Conservation (phyloP, 2,888 invertebrate genomes). For the Scrobipalpa atriplicella region DNA sequence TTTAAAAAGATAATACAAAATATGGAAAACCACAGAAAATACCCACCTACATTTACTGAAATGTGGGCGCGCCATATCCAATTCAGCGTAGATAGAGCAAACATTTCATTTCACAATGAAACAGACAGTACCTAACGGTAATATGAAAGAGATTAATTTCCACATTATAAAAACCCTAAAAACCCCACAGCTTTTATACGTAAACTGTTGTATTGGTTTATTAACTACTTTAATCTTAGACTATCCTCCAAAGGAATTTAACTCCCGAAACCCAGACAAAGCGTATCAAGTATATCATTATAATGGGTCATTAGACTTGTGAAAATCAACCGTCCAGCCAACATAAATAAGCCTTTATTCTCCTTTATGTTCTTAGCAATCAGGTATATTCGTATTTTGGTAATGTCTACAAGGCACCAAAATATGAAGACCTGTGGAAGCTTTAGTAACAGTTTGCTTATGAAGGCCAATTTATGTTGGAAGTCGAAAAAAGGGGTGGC, state of each 20-base stretch:
- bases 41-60: too few species aligned
- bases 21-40: too few species aligned
- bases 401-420: neutral
- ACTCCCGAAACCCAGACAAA: slow-evolving; percentile 37
- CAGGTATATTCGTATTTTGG: slow-evolving; percentile 2
- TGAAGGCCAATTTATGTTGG: slow-evolving; percentile 46
- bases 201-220: neutral
- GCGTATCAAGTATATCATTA: slow-evolving; percentile 77
- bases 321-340: slow-evolving; percentile 51
- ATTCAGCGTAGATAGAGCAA: too few species aligned
- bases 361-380: slow-evolving; percentile 25
- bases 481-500: slow-evolving; percentile 61
- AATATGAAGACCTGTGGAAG: neutral
- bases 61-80: too few species aligned
- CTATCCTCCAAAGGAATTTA: neutral
- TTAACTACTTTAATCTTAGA: neutral
- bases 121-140: too few species aligned
- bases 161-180: neutral
- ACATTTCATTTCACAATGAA: too few species aligned
- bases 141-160: too few species aligned
- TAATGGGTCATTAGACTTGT: slow-evolving; percentile 79
- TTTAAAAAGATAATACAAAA: too few species aligned
- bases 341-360: slow-evolving; percentile 32
- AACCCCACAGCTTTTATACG: neutral
- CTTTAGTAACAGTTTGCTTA: neutral